Evolutionary conservation across 1,140 invertebrate genomes (phyloP).

Genomic region (Drosophila arizonae): DNA sequence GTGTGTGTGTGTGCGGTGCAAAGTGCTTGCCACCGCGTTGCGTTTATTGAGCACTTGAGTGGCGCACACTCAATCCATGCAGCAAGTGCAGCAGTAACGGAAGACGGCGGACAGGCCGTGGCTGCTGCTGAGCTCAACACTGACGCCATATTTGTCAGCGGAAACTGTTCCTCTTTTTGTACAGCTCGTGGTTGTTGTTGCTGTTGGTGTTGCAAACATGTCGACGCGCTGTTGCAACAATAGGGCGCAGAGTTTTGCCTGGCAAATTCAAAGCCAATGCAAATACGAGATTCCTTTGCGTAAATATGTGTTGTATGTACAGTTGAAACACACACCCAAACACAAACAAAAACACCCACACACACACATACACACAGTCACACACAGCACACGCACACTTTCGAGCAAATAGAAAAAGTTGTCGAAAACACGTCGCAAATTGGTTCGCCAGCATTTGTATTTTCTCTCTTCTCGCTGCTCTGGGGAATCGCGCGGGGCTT

Average conservation of each 20-base stretch:
- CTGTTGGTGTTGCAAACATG: constrained; percentile 52
- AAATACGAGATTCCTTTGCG: constrained; percentile 63
- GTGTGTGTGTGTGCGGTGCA: constrained; percentile 25
- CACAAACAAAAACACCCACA: constrained; percentile 10
- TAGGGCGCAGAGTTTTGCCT: constrained; percentile 47
- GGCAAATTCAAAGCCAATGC: constrained; percentile 68
- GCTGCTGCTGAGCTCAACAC: not conserved
- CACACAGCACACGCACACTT: not conserved
- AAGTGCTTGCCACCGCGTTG: constrained; percentile 46
- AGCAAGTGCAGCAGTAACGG: constrained; percentile 50
- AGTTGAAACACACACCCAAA: constrained; percentile 9
- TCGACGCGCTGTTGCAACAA: constrained; percentile 48
- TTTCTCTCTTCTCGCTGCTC: not conserved
- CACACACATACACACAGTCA: constrained; percentile 19
- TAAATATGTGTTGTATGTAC: constrained; percentile 52
- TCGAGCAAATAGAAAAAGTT: constrained; percentile 42
- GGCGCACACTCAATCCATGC: constrained; percentile 57
- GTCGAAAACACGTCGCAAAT: constrained; percentile 45
- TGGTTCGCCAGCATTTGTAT: constrained; percentile 42
- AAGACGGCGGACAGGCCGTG: constrained; percentile 23
- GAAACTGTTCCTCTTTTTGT: constrained; percentile 17
- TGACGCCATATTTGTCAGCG: constrained; percentile 60
- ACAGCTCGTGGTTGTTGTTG: constrained; percentile 12
- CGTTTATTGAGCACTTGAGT: constrained; percentile 74
- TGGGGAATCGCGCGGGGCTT: not conserved